Conservation (phyloP, 2,888 invertebrate genomes). For the Euphydryas editha region DNA sequence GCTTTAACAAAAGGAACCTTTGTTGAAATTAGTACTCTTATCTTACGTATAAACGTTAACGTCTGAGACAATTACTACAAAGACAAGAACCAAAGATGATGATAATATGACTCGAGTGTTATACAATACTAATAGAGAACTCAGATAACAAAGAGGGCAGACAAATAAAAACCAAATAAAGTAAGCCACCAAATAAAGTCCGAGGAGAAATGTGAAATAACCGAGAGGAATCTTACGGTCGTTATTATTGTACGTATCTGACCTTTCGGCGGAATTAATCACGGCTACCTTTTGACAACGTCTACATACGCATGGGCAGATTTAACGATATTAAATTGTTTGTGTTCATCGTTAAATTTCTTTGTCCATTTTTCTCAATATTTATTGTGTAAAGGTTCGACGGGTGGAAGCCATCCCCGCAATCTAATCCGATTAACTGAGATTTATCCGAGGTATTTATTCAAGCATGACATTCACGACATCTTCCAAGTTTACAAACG, state of each 20-base stretch:
- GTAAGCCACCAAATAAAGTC: constrained; percentile 26
- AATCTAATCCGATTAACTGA: neutral
- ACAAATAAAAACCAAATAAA: constrained; percentile 29
- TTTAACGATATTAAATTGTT: constrained; percentile 13
- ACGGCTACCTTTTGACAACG: constrained; percentile 26
- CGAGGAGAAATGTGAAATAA: constrained; percentile 27
- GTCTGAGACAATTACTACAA: neutral
- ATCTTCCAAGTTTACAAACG: no score
- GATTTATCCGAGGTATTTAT: no score
- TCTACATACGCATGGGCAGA: constrained; percentile 5
- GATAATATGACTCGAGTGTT: constrained; percentile 1
- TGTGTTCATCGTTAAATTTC: constrained; percentile 2
- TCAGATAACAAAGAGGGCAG: constrained; percentile 19
- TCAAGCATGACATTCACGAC: no score
- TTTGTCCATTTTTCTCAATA: constrained; percentile 1
- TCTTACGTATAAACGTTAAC: neutral
- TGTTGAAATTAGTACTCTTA: neutral
- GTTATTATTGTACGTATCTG: constrained; percentile 31
- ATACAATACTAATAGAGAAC: constrained; percentile 17
- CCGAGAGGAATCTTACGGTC: constrained; percentile 28
- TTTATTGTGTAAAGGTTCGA: neutral
- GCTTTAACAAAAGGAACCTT: neutral
- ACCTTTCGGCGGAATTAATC: constrained; percentile 30
- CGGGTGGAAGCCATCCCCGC: neutral
- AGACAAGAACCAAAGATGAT: neutral